Percentiles rank a stretch among this genome's conserved stretches.
These are phyloP conservation scores for Pelusios castaneus DNA, from an alignment of 2,113 vertebrate genomes.

Conservation along the genomic window DNA sequence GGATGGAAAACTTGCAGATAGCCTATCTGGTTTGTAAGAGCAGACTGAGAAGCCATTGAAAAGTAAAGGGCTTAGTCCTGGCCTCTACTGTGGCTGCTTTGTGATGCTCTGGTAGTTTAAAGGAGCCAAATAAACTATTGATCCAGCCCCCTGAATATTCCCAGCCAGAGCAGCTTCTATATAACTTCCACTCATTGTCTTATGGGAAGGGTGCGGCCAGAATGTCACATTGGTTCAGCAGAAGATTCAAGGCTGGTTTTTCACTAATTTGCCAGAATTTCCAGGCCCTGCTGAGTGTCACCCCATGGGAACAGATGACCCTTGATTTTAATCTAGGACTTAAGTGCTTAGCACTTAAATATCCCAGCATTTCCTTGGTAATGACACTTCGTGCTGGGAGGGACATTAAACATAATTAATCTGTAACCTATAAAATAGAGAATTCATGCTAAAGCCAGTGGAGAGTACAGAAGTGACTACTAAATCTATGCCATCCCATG, in stretches of 20 bases:
- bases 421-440: background rate
- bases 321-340: background rate
- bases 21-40: background rate
- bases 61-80: background rate
- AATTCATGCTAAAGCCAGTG: background rate
- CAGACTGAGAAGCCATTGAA: rapidly evolving
- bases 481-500: background rate
- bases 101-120: background rate
- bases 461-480: background rate
- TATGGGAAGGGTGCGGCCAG: background rate
- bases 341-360: slow-evolving; percentile 5
- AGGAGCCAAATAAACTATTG: background rate
- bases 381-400: background rate
- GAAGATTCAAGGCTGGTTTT: background rate
- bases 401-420: background rate
- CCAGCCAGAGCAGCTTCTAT: rapidly evolving
- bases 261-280: background rate
- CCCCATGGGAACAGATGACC: background rate
- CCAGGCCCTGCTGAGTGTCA: background rate
- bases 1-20: too few species aligned
- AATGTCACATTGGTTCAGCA: background rate
- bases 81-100: background rate
- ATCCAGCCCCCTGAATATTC: background rate
- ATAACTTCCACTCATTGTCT: background rate
- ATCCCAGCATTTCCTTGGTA: background rate